Evolutionary conservation across 2,888 invertebrate genomes (phyloP), one percentile per base, ranked within the genome.

Genomic region (Pyrochroa serraticornis): DNA sequence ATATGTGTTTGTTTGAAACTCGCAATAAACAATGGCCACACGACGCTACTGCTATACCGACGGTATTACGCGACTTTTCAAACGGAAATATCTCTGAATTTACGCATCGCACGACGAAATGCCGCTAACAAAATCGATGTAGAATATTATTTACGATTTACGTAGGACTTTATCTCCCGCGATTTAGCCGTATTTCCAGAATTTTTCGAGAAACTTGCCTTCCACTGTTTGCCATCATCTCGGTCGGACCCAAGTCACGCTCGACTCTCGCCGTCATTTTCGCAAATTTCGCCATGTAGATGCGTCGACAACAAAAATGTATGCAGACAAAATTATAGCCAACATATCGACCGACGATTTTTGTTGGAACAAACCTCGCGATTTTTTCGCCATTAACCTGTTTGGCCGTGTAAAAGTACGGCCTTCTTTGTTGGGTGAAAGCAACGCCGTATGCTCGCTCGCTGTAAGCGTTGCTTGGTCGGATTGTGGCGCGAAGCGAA

Each of bases 21-120:
- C 62, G 68, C 64, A 70, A 74, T 75, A 78, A 77, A 79, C 78
- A 80, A 81, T 85, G 85, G 85, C 85, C 80, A 80, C 83, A 81
- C 71, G 80, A 76, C 77, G 79, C 77, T 71, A 60, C 47, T 57
- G 51, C 58, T 70, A 67, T 71, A 68, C 64, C 64, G 74, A 75
- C 77, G 75, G 77, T 73, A 71, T 73, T 74, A 68, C 69, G 69
- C 75, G 77, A 58, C 66, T 64, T 67, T 73, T 79, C 72, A 68
- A 72, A 77, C 77, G 70, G 62, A 77, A 82, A 84, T 84, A 83
- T 82, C 82, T 82, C 82, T 81, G 82, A 71, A 81, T 80, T 69
- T 83, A 82, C 75, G 64, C 30, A 10, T 62, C 72, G 67, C 69
- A 71, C 63, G 64, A 49, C 64, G 77, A 81, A 81, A 79, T 79